Conservation (phyloP, 2,113 vertebrate genomes). For the Bombycilla garrulus region DNA sequence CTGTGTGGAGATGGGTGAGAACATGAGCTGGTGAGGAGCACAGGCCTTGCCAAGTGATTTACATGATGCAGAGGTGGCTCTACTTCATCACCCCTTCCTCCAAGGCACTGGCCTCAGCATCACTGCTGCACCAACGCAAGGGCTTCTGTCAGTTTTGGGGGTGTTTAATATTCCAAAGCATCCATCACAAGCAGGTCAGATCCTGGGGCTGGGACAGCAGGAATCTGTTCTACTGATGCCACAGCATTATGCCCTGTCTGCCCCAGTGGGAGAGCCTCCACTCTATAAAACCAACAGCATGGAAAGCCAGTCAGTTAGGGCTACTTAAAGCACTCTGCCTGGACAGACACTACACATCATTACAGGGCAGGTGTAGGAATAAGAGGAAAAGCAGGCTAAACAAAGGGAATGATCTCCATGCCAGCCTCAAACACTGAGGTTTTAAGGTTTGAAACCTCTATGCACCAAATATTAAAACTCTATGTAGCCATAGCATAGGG, state of each 20-base stretch:
- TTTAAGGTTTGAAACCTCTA: not conserved
- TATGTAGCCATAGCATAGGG: rapidly evolving
- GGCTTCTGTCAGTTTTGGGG: not conserved
- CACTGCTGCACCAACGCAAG: not conserved
- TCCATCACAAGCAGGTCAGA: not conserved
- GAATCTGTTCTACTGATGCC: not conserved
- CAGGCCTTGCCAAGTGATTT: not conserved
- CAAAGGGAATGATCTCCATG: not conserved
- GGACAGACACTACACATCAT: not conserved
- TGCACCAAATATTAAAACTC: not conserved
- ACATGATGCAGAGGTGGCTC: not conserved
- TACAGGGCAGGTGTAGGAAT: not conserved
- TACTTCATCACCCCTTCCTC: not conserved
- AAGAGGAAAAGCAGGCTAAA: not conserved
- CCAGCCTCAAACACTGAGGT: not conserved
- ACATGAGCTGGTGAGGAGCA: slow-evolving; percentile 64
- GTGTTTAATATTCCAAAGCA: not conserved
- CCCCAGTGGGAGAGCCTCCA: not conserved
- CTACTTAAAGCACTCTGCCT: not conserved
- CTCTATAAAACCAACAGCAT: not conserved
- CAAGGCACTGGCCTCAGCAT: not conserved
- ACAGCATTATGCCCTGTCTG: not conserved
- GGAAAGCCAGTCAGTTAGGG: not conserved
- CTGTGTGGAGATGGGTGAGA: slow-evolving; percentile 84
- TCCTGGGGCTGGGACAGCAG: not conserved